phyloP scores from a whole-genome alignment of 2,797 vertebrate genomes.

The Fistularia tabacaria region DNA sequence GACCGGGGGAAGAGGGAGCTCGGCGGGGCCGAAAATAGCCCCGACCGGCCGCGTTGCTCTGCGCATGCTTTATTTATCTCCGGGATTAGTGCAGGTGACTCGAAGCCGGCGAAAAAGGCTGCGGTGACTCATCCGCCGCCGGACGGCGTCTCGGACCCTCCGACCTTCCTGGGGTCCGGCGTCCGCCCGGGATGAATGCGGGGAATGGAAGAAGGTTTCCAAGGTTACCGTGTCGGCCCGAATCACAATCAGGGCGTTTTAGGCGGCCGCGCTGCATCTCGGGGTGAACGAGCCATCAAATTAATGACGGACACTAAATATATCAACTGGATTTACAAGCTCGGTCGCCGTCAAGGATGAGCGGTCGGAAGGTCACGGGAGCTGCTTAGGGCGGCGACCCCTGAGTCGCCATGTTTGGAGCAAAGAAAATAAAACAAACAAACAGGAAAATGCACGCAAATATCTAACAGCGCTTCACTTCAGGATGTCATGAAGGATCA shows the following conservation, averaged over 20 bases:
- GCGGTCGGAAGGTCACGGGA: too few relatives aligned
- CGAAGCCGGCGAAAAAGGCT: conserved; percentile 40
- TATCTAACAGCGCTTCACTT: too few relatives aligned
- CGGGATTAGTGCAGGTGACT: conserved; percentile 72
- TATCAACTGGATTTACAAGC: too few relatives aligned
- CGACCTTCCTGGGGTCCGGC: neutral
- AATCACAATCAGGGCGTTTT: conserved; percentile 25
- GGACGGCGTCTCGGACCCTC: conserved; percentile 20
- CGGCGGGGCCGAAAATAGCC: conserved; percentile 64
- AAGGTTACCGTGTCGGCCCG: conserved; percentile 12
- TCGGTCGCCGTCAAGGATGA: too few relatives aligned
- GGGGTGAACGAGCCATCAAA: conserved; percentile 20
- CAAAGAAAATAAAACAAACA: too few relatives aligned
- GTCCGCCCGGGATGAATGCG: neutral
- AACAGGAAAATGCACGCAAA: too few relatives aligned
- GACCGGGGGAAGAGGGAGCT: conserved; percentile 19
- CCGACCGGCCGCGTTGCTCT: conserved; percentile 47
- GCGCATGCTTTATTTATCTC: conserved; percentile 73
- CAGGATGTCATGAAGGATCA: too few relatives aligned
- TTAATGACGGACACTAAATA: conserved; percentile 22
- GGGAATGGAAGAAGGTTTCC: conserved; percentile 8
- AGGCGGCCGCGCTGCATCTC: conserved; percentile 15
- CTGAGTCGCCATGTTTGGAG: too few relatives aligned
- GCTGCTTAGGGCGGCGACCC: too few relatives aligned
- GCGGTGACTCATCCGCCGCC: conserved; percentile 51